A percentile compares a stretch with the other conserved stretches of the same genome.
Conservation (phyloP, 2,888 invertebrate genomes). For the Scelioninae gen. 1 region DNA sequence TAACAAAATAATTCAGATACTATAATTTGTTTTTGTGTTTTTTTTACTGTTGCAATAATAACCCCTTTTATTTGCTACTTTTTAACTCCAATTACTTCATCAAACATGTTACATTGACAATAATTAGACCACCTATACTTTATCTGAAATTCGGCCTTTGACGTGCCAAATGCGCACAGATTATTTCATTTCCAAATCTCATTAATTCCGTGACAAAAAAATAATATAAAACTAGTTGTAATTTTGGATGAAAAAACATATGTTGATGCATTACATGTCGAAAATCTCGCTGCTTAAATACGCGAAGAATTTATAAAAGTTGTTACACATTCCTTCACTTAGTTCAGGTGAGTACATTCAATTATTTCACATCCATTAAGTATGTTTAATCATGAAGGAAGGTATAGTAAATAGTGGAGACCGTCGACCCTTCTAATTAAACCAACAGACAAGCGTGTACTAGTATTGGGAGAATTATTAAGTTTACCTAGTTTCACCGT, state of each 20-base stretch:
- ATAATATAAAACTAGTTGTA: background rate
- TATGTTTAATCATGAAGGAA: constrained; percentile 65
- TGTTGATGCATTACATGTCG: background rate
- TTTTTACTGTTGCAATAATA: background rate
- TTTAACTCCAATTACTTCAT: background rate
- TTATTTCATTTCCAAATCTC: background rate
- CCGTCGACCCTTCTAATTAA: constrained; percentile 60
- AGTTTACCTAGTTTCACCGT: constrained; percentile 54
- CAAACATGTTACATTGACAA: background rate
- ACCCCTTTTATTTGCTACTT: background rate
- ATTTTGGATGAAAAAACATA: constrained; percentile 25
- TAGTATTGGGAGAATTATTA: constrained; percentile 59
- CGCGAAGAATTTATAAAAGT: background rate
- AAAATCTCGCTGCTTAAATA: constrained; percentile 16
- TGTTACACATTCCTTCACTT: constrained; percentile 21
- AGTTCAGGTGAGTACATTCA: constrained; percentile 41
- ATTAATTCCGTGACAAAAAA: constrained; percentile 5
- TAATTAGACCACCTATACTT: background rate
- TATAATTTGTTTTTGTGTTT: background rate
- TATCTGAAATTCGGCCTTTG: background rate
- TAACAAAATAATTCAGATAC: background rate
- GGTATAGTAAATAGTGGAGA: constrained; percentile 53
- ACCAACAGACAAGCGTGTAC: constrained; percentile 53
- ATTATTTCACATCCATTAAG: constrained; percentile 66
- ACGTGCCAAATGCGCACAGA: background rate